Base-by-base conservation (phyloP, 2,797 vertebrate species). In the Xenops minutus region DNA sequence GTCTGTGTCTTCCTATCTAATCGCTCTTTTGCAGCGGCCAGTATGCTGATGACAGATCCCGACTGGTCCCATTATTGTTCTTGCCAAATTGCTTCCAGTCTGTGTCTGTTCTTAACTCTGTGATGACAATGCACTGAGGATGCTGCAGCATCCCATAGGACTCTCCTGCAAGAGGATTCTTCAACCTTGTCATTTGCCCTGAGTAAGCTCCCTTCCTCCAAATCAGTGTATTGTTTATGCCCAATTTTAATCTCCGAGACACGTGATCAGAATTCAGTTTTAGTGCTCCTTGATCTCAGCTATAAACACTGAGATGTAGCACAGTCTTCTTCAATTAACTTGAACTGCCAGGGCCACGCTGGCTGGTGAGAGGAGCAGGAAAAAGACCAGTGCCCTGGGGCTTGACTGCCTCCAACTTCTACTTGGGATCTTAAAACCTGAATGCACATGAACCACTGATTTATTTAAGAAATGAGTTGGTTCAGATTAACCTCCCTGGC, bases 1-100 rank as follows among this genome's bases (percentile, higher is more conserved):
- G 93, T 76, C 85, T 15, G 12, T 64, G 72, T 96, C 94, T 93
- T 95, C 89, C 91, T 93, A 71, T 92, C 87, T 93, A 95, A 96
- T 96, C 93, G 92, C 90, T 93, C 94, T 82, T 86, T 76, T 46
- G 80, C 94, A 90, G 91, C 55, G 89, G 83, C 88, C 92, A 88
- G 93, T 93, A 55, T 56, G 92, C 68, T 95, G 88, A 95, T 92
- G 74, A 92, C 80, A 95, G 88, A 93, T 91, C 86, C 78, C 15
- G 15, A 87, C 92, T 68, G 76, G 52, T 94, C 81, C 37, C 36
- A 85, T 83, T 87, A 88, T 29, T 2, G 0, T n/a, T 61, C 44
- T 37, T 88, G 88, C 79, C 84, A 88, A 85, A 88, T 71, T 18
- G 58, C 32, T 94, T 75, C 0, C 32, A 74, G 71, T 77, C 85